phyloP scores from a whole-genome alignment of 2,113 vertebrate species.

The Orycteropus afer region DNA sequence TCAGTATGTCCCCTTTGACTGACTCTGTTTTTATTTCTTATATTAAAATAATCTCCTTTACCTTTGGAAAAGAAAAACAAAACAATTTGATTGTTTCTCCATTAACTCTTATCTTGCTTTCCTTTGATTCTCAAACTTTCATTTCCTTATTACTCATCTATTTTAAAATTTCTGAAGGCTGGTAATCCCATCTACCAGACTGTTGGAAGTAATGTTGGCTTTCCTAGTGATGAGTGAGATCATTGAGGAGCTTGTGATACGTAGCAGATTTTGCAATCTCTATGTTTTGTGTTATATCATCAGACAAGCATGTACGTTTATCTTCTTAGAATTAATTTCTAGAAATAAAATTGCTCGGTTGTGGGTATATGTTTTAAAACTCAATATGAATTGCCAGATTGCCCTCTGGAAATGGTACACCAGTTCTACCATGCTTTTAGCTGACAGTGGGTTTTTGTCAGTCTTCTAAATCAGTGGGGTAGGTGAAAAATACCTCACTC shows the following conservation, averaged over 20 bases:
- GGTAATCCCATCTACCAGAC: not conserved
- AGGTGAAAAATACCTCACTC: not conserved
- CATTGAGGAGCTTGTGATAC: not conserved
- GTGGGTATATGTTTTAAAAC: not conserved
- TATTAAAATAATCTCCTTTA: not conserved
- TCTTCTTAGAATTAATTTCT: not conserved
- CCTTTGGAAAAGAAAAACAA: not conserved
- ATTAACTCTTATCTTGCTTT: not conserved
- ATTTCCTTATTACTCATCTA: not conserved
- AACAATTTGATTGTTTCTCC: not conserved
- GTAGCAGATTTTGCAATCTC: not conserved
- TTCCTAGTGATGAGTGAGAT: not conserved
- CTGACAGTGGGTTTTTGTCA: not conserved
- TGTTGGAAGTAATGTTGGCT: not conserved
- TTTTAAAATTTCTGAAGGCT: constrained; percentile 14
- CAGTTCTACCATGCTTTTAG: not conserved
- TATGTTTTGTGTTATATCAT: not conserved
- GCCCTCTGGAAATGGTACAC: not conserved
- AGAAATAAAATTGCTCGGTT: not conserved
- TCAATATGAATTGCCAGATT: not conserved
- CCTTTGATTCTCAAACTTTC: not conserved
- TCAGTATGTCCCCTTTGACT: not conserved
- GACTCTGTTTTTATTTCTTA: not conserved
- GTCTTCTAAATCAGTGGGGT: not conserved
- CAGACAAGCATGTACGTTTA: not conserved